A percentile compares a stretch with the other conserved stretches of the same genome.
These are phyloP conservation scores for Gymnopithys bicolor DNA, from an alignment of 2,797 vertebrate genomes.

Conservation along the genomic window DNA sequence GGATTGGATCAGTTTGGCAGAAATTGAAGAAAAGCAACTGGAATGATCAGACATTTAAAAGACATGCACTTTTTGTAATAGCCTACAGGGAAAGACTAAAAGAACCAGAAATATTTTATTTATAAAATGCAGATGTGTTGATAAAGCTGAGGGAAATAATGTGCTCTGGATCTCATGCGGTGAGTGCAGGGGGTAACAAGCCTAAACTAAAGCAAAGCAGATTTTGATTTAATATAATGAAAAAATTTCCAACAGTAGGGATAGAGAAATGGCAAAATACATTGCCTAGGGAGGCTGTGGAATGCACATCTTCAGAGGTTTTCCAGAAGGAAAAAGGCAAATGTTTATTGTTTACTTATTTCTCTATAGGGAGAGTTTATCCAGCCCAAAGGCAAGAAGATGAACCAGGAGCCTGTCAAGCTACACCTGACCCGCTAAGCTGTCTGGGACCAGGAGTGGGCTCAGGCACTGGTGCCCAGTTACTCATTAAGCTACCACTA, in stretches of 20 bases:
- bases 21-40: neutral
- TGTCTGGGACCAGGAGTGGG: neutral
- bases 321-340: neutral
- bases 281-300: neutral
- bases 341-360: neutral
- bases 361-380: neutral
- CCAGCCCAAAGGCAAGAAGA: neutral
- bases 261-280: neutral
- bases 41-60: neutral
- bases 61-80: neutral
- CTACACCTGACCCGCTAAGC: neutral
- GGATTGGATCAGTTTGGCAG: neutral
- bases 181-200: neutral
- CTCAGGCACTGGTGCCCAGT: neutral
- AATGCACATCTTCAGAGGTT: neutral
- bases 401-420: neutral
- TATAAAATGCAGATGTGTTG: neutral
- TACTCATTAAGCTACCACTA: neutral
- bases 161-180: neutral
- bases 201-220: neutral
- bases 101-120: neutral
- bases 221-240: neutral
- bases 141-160: constrained; percentile 2
- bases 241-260: neutral
- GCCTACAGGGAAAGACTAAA: neutral